Evolutionary conservation across 2,888 invertebrate species (phyloP).

Genomic region (Athalia cordata): DNA sequence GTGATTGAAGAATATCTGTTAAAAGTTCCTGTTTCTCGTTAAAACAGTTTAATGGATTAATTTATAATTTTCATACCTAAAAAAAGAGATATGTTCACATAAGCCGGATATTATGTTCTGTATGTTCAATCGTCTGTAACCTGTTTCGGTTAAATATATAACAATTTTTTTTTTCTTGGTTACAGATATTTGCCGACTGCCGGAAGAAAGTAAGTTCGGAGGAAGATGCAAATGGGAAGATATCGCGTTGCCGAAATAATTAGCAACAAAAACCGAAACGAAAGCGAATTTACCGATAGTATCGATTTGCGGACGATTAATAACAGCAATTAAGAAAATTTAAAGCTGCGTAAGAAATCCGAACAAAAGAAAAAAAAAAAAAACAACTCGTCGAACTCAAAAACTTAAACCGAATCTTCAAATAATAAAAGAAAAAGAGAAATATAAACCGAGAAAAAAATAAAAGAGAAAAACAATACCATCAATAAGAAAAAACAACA

Average conservation of each 20-base stretch:
- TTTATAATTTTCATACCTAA: too few relatives aligned
- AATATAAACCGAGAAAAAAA: conserved; percentile 15
- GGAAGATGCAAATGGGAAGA: conserved; percentile 30
- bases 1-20: background rate
- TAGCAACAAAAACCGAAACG: background rate
- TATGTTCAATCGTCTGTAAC: too few relatives aligned
- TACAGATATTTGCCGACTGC: conserved; percentile 24
- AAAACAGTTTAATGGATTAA: too few relatives aligned
- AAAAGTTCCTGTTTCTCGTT: too few relatives aligned
- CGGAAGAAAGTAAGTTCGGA: background rate
- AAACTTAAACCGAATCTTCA: too few relatives aligned
- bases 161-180: conserved; percentile 41
- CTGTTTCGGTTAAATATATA: background rate
- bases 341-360: background rate
- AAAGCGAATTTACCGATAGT: background rate
- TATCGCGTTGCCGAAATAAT: conserved; percentile 12
- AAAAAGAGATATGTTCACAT: too few relatives aligned
- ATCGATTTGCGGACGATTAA: too few relatives aligned
- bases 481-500: background rate
- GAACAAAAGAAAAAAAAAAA: background rate
- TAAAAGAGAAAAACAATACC: background rate
- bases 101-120: too few relatives aligned
- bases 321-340: background rate
- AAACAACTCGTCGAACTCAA: too few relatives aligned
- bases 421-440: conserved; percentile 22